Base-by-base conservation (phyloP, 2,888 invertebrate genomes). In the Empis stercorea region DNA sequence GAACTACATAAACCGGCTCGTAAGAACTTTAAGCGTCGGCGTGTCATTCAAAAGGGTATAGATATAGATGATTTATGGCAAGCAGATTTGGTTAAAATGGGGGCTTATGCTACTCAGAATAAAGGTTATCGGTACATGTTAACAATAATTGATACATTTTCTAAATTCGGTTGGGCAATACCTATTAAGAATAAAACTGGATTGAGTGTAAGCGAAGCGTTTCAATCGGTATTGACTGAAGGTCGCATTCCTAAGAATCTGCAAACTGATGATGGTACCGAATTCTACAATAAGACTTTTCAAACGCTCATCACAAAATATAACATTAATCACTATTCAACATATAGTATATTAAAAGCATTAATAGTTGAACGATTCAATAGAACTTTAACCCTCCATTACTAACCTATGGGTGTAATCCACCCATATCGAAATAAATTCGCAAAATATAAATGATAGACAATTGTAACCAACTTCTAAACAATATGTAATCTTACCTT, bases 141-240 rank as follows among this genome's bases (percentile, higher is more conserved):
- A 48, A 59, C 60, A n/a, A 57, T 63, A n/a, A 68, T 66, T 34
- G 64, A 68, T 55, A 52, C 54, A 9, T 37, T n/a, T n/a, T n/a
- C 16, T 3, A 37, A 37, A 16, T 37, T 10, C 16, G 16, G 16
- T 1, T 37, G 37, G 37, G 37, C 16, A 10, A 37, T 37, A 10
- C 37, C 15, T 11, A 37, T 37, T 16, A 37, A 34, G 16, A 37
- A 37, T 15, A 37, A 37, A 37, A 37, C 37, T 37, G 15, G 10
- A 15, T 14, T 15, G 7, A 16, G 5, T 37, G 37, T 37, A 6
- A 37, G 10, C 16, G 6, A 37, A 15, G 37, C 37, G 5, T 15
- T 37, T 14, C 14, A 37, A 7, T 9, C 9, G 15, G 17, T 37
- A 10, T 37, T 37, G 10, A 16, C 37, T 37, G 11, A 45, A 14